These are phyloP conservation scores for Calycopis cecrops DNA, from an alignment of 1,140 invertebrate species.

Conservation along the genomic window DNA sequence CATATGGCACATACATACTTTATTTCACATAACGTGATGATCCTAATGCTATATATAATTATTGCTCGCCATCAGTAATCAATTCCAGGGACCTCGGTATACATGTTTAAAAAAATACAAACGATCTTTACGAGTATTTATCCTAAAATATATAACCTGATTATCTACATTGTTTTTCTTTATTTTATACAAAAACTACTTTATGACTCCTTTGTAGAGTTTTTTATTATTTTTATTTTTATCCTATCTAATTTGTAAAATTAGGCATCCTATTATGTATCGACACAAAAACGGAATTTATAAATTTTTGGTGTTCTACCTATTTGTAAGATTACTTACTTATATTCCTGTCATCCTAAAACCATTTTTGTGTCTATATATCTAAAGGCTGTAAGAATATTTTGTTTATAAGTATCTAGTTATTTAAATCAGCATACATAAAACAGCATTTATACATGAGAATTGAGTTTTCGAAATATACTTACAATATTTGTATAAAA, in stretches of 20 bases:
- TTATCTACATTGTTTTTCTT: conserved; percentile 2
- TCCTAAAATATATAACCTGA: background rate
- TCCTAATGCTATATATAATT: background rate
- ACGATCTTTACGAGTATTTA: background rate
- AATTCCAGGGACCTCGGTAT: conserved; percentile 4
- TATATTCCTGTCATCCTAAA: background rate
- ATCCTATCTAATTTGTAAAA: conserved; percentile 7
- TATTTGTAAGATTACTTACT: no score
- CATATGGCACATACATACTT: conserved; percentile 6
- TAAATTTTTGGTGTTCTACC: no score
- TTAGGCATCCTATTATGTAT: background rate
- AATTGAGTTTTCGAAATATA: no score
- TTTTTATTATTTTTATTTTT: conserved; percentile 1
- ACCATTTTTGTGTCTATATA: conserved; percentile 9
- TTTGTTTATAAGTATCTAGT: background rate
- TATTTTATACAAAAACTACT: background rate
- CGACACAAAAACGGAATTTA: conserved; percentile 2
- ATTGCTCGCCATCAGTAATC: background rate
- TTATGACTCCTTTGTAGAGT: no score
- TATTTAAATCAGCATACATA: no score
- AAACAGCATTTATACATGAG: no score
- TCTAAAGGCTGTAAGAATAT: background rate
- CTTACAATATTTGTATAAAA: no score
- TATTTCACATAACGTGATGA: background rate
- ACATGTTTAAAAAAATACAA: conserved; percentile 10